Evolutionary conservation across 2,797 vertebrate genomes (phyloP), one percentile per base, ranked within the genome.

Genomic region (Nyctalus aviator): DNA sequence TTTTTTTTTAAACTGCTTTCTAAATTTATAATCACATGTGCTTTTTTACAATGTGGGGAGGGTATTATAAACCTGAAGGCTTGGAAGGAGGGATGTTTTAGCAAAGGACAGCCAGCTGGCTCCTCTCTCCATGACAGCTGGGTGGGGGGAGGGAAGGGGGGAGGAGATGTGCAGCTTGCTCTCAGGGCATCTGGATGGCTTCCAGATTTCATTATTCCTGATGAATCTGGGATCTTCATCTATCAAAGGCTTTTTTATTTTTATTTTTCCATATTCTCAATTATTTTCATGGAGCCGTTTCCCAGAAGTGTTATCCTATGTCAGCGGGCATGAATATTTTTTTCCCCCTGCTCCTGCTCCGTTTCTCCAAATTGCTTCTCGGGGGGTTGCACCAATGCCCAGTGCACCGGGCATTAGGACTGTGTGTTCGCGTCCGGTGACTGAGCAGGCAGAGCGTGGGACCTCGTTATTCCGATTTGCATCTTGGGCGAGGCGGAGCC

Each of bases 211-310:
- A 1, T 93, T 44, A 55, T 50, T 64, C 41, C 37, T 12, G 68
- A 18, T 27, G 46, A 82, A 23, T 30, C 79, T 48, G 32, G 20
- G 37, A 73, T 69, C 27, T 41, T 93, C 46, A 32, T 53, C 8
- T 82, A 41, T 41, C 23, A 25, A 77, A 81, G 76, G 30, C 30
- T n/a, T 32, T 55, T 27, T 59, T 37, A 37, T 72, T 59, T 14
- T n/a, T 27, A 23, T 48, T 48, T 48, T 50, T 30, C 8, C 25
- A 7, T 81, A 25, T 37, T 84, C 84, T 77, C 79, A 68, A 21
- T 93, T 85, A 71, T 91, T 92, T 96, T 84, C 71, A 64, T 53
- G 62, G 78, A 15, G 27, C 66, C 5, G 62, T 85, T 93, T 85
- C 88, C 87, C 84, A 79, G 64, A 89, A 95, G 37, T 44, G 9